phyloP scores from a whole-genome alignment of 2,113 vertebrate species.

The Solea solea region DNA sequence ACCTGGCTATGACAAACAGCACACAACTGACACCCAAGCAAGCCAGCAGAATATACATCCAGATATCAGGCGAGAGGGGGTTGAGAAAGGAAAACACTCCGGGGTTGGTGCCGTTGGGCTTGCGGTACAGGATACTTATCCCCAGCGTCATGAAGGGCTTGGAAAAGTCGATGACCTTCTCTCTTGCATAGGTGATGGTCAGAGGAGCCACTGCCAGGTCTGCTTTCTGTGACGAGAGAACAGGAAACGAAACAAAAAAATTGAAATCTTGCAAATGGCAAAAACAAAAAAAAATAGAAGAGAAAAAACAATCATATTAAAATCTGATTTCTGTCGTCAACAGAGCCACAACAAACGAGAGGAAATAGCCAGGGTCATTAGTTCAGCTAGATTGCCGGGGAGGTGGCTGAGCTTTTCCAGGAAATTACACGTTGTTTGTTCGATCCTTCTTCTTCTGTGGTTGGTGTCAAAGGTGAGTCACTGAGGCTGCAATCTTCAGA shows the following conservation, averaged over 20 bases:
- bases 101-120: conserved; percentile 93
- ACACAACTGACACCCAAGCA: conserved; percentile 99
- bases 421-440: conserved; percentile 53
- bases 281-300: conserved; percentile 40
- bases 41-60: conserved; percentile 99
- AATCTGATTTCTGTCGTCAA: conserved; percentile 62
- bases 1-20: conserved; percentile 99
- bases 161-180: conserved; percentile 99
- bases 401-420: conserved; percentile 22
- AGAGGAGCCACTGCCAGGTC: conserved; percentile 96
- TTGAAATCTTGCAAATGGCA: no score
- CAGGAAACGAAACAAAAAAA: conserved; percentile 23
- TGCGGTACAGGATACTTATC: conserved; percentile 98
- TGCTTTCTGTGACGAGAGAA: conserved; percentile 88
- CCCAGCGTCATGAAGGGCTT: conserved; percentile 97
- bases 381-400: conserved; percentile 47
- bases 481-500: conserved; percentile 34
- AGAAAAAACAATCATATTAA: conserved; percentile 60
- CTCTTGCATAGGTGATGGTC: conserved; percentile 96
- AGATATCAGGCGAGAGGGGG: conserved; percentile 99
- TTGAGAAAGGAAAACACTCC: conserved; percentile 99
- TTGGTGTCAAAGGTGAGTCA: conserved; percentile 49
- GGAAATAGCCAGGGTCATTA: conserved; percentile 43
- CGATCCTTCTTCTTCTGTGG: conserved; percentile 30
- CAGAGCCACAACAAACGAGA: conserved; percentile 23